phyloP scores from a whole-genome alignment of 1,140 invertebrate genomes.

The Neodiprion virginianus region DNA sequence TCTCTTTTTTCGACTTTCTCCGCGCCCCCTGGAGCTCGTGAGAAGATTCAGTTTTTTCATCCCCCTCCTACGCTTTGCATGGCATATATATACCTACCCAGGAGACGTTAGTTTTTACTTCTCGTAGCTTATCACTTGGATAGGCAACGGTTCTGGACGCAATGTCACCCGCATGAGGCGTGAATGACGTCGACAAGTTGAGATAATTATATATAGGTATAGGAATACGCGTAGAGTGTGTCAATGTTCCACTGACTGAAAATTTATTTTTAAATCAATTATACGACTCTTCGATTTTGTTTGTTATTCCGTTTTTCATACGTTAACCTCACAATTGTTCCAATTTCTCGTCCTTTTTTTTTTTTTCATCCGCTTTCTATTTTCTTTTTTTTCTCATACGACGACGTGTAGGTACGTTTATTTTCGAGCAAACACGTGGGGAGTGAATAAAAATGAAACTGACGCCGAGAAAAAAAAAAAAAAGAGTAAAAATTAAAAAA shows the following conservation, averaged over 20 bases:
- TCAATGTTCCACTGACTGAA: no score
- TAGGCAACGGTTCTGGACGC: no score
- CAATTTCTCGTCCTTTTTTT: no score
- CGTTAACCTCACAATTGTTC: no score
- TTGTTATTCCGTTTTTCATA: no score
- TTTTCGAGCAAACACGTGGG: background rate
- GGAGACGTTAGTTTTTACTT: background rate
- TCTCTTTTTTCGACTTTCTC: background rate
- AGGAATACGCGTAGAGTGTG: no score
- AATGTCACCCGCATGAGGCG: background rate
- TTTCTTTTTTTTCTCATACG: no score
- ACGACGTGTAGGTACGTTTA: background rate
- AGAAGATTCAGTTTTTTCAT: constrained; percentile 14
- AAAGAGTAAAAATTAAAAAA: background rate
- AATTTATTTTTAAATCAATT: no score
- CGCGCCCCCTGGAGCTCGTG: background rate
- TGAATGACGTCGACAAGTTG: background rate
- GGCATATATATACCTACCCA: background rate
- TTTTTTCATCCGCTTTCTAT: no score
- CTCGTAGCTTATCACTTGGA: no score
- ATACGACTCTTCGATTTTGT: no score
- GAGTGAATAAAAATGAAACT: background rate
- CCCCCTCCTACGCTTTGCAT: background rate
- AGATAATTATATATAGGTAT: no score
- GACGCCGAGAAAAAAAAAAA: background rate